A percentile compares a stretch with the other conserved stretches of the same genome.
Evolutionary conservation across 37 sponge, comb jelly and placozoan genomes (phyloP).

Genomic region (Cladorhizidae sp.): DNA sequence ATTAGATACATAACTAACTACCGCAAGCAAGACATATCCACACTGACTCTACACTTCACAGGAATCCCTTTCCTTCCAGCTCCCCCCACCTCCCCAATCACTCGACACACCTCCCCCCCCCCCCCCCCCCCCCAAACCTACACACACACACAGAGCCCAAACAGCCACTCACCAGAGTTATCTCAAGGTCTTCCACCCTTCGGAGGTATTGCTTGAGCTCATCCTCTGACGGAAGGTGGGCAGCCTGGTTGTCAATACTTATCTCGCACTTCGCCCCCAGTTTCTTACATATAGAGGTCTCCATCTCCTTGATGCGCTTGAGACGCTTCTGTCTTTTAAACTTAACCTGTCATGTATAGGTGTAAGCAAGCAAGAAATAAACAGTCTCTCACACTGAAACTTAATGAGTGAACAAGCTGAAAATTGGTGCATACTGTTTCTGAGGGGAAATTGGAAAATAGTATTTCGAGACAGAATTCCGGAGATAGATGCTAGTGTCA

Average conservation of each 20-base stretch:
- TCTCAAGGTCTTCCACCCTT: conserved; percentile 53
- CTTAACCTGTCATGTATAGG: conserved; percentile 18
- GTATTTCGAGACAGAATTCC: too few species aligned
- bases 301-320: conserved; percentile 73
- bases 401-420: too few species aligned
- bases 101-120: background rate
- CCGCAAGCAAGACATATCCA: too few species aligned
- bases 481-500: too few species aligned
- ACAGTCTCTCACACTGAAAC: too few species aligned
- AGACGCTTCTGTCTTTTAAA: conserved; percentile 66
- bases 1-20: too few species aligned
- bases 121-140: background rate
- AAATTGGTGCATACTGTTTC: too few species aligned
- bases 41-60: too few species aligned
- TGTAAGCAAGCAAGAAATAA: too few species aligned
- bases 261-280: conserved; percentile 42
- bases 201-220: conserved; percentile 44
- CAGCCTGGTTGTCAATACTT: background rate
- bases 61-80: too few species aligned
- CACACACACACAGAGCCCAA: background rate
- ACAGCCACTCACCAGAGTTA: conserved; percentile 12
- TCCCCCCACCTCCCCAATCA: too few species aligned
- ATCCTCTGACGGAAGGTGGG: conserved; percentile 59
- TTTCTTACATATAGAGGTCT: conserved; percentile 44
- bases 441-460: too few species aligned